Base-by-base conservation (phyloP, 1,140 invertebrate genomes). In the Bombus ignitus region DNA sequence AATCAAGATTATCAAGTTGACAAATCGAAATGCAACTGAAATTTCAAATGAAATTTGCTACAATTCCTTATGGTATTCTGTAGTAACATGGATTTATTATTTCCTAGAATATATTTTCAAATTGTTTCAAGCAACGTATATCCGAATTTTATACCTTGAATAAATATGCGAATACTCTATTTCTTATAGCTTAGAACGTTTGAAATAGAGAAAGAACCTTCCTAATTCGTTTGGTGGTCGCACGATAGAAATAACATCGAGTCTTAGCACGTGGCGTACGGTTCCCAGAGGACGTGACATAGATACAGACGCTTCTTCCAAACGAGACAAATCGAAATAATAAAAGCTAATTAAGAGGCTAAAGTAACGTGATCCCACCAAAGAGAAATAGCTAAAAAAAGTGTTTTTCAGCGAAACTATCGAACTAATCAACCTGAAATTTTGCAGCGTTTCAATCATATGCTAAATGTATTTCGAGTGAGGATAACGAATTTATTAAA, bases 311-410 rank as follows among this genome's bases (percentile, higher is more conserved):
- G 22, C 25, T 39, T 59, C 53, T 78, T 65, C 66, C 59, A 32
- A 37, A n/a, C 59, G 28, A 82, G 44, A 37, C 79, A 39, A 28
- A 42, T 72, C 44, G 47, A 47, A 79, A 66, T 42, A 57, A 81
- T 57, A 65, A 32, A 28, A 73, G n/a, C 39, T 65, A 44, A 82
- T 35, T 39, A 62, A 62, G 59, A 62, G 59, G 28, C 59, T 62
- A n/a, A 22, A 28, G 59, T 12, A n/a, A 62, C 28, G 28, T 13
- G 25, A 25, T 25, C 25, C 10, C 9, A 0, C 1, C 28, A 13
- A 62, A 25, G 59, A n/a, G 28, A 28, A 62, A 0, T 28, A n/a
- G 28, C 13, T 28, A 0, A 62, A 13, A n/a, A n/a, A n/a, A n/a
- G 0, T 6, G 9, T 2, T 62, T 62, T 28, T 3, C 59, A 4